These are phyloP conservation scores for Thunnus albacares DNA, from an alignment of 2,797 vertebrate species.

Conservation along the genomic window DNA sequence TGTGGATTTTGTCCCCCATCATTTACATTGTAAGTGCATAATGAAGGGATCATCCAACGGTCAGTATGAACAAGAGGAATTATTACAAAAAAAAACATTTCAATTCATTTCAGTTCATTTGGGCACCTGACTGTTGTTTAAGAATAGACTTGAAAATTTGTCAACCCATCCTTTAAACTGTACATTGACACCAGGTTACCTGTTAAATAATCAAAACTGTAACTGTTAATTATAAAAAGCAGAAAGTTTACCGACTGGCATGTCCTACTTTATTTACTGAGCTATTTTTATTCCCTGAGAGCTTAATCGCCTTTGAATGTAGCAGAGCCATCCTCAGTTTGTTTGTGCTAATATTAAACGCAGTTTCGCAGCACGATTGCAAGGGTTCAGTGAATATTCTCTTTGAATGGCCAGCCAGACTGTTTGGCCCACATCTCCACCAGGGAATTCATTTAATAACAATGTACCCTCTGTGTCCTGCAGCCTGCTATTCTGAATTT, in stretches of 20 bases:
- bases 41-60: too few species aligned
- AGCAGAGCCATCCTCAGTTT: not conserved
- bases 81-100: too few species aligned
- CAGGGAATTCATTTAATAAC: conserved; percentile 49
- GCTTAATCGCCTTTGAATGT: conserved; percentile 2
- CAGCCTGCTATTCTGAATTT: conserved; percentile 21
- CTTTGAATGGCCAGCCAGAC: conserved; percentile 39
- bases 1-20: too few species aligned
- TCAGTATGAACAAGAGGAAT: too few species aligned
- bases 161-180: too few species aligned
- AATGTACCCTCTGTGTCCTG: conserved; percentile 68
- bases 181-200: too few species aligned
- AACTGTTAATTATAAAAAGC: not conserved
- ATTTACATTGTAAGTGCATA: too few species aligned
- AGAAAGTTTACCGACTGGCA: not conserved
- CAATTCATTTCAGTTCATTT: too few species aligned
- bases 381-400: conserved; percentile 20
- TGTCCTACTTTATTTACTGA: not conserved
- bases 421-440: conserved; percentile 51
- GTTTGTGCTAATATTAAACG: conserved; percentile 29
- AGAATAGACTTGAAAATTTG: too few species aligned
- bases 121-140: too few species aligned
- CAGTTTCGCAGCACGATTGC: not conserved
- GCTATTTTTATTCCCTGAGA: not conserved
- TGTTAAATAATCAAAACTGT: not conserved